These are phyloP conservation scores for Heliothis subflexa DNA, from an alignment of 1,140 invertebrate genomes.

Conservation along the genomic window DNA sequence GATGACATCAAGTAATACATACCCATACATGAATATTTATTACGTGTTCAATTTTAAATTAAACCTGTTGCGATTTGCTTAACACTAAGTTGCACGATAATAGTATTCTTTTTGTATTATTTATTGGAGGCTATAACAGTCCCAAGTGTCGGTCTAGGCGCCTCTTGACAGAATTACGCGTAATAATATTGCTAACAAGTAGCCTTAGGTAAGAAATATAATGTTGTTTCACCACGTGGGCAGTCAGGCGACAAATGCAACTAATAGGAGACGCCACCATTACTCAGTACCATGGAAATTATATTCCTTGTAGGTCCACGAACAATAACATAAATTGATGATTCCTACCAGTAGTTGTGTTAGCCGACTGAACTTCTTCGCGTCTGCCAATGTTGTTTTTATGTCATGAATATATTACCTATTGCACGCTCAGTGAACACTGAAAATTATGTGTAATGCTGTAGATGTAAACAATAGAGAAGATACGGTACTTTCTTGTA, in stretches of 20 bases:
- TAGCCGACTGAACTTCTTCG: not conserved
- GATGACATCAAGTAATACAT: not conserved
- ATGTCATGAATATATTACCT: not conserved
- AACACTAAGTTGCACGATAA: conserved; percentile 13
- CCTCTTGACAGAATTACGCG: conserved; percentile 24
- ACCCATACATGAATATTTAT: conserved; percentile 21
- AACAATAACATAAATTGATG: conserved; percentile 33
- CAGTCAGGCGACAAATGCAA: conserved; percentile 6
- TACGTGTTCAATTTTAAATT: not conserved
- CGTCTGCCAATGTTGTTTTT: conserved; percentile 1
- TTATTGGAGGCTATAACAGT: not conserved
- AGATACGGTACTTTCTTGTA: too few relatives aligned
- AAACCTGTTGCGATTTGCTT: not conserved
- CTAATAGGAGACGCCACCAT: conserved; percentile 11
- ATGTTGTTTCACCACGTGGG: conserved; percentile 23
- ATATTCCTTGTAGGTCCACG: conserved; percentile 12
- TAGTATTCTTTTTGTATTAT: conserved; percentile 13
- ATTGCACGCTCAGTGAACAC: not conserved
- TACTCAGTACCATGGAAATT: conserved; percentile 11
- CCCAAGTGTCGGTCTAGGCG: not conserved
- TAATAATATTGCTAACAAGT: conserved; percentile 34
- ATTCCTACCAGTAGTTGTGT: conserved; percentile 10
- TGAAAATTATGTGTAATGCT: conserved; percentile 1
- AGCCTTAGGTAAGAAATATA: not conserved
- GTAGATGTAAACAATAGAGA: too few relatives aligned